Conservation (phyloP, 2,797 vertebrate genomes). For the Labeo calbasu region DNA sequence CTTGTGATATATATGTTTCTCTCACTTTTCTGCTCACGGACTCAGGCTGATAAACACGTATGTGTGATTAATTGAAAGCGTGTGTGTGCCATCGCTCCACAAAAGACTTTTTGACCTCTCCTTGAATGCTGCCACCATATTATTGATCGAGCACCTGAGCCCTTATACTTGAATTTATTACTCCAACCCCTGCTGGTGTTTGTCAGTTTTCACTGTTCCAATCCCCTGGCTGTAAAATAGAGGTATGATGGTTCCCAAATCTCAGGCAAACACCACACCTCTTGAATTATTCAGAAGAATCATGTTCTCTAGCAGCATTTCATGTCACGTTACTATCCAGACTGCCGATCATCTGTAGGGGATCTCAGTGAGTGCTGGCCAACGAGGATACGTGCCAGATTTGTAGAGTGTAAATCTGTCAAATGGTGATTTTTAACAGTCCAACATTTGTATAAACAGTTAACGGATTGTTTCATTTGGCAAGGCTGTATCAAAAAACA, state of each 20-base stretch:
- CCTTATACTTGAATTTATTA: conserved; percentile 29
- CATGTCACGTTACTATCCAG: conserved; percentile 8
- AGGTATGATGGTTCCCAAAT: conserved; percentile 30
- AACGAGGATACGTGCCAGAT: conserved; percentile 12
- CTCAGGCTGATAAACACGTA: conserved; percentile 2
- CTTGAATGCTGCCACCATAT: conserved; percentile 28
- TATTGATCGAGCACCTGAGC: conserved; percentile 25
- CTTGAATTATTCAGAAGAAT: conserved; percentile 52
- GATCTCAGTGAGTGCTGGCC: conserved; percentile 1
- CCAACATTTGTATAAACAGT: conserved; percentile 15
- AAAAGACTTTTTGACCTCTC: conserved; percentile 34
- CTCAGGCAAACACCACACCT: conserved; percentile 39
- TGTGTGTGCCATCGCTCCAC: conserved; percentile 10
- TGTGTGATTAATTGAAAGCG: neutral
- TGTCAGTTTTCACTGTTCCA: conserved; percentile 10
- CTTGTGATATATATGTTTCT: neutral
- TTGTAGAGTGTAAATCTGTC: conserved; percentile 9
- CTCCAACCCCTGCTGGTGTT: conserved; percentile 4
- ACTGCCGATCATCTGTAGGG: conserved; percentile 28
- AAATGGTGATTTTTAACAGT: conserved; percentile 9
- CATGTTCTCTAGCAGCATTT: conserved; percentile 33
- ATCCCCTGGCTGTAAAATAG: conserved; percentile 11
- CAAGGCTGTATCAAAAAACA: conserved; percentile 3
- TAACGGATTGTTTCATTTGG: conserved; percentile 11
- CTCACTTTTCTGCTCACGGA: neutral